Evolutionary conservation across 2,888 invertebrate genomes (phyloP).

Genomic region (Liopterus haemorrhoidalis): DNA sequence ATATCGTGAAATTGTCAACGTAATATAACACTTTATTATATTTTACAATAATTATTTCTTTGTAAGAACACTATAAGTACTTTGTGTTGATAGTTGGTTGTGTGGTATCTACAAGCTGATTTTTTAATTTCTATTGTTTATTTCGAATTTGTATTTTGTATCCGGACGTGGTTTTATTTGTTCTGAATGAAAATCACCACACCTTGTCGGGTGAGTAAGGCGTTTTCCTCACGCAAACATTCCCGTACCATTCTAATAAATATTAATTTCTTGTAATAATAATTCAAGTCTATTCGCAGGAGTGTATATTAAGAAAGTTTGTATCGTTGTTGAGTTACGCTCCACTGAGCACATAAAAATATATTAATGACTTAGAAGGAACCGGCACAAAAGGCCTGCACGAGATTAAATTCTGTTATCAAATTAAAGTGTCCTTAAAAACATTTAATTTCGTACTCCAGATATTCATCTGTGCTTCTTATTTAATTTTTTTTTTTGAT

Average conservation of each 20-base stretch:
- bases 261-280: slow-evolving; percentile 8
- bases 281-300: slow-evolving; percentile 1
- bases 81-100: too few species aligned
- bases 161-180: too few species aligned
- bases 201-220: background rate
- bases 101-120: too few species aligned
- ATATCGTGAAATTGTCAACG: too few species aligned
- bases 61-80: too few species aligned
- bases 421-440: slow-evolving; percentile 7
- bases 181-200: too few species aligned
- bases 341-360: slow-evolving; percentile 13
- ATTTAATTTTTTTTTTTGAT: too few species aligned
- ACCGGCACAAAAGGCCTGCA: background rate
- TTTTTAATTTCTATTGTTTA: too few species aligned
- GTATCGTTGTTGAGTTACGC: slow-evolving; percentile 16
- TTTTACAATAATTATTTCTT: too few species aligned
- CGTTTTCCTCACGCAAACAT: background rate
- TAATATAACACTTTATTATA: too few species aligned
- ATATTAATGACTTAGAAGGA: slow-evolving; percentile 2
- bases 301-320: slow-evolving; percentile 7
- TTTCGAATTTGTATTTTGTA: too few species aligned
- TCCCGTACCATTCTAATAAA: slow-evolving; percentile 7
- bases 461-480: too few species aligned
- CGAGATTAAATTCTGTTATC: slow-evolving; percentile 3
- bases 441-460: background rate